Evolutionary conservation across 2,797 vertebrate species (phyloP), one percentile per base, ranked within the genome.

Genomic region (Clamator glandarius): DNA sequence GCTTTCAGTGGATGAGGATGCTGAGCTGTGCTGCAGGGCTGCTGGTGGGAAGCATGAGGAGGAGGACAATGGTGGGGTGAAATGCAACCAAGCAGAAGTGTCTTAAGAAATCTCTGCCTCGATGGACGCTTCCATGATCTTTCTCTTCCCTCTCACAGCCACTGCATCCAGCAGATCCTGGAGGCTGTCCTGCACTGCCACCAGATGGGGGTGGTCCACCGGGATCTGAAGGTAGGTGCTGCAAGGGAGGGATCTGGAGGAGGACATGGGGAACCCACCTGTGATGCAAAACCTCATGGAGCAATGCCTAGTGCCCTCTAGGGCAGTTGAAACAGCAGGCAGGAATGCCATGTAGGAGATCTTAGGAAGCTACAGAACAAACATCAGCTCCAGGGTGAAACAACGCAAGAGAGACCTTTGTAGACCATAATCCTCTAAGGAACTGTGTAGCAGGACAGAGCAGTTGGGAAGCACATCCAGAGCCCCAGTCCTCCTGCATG

Each of bases 141-240:
- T 84, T 48, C 15, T 41, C 15, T 52, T 78, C 75, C 96, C 80
- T 93, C 80, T 51, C 6, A 4, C 96, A 99, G 99, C 88, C 98
- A 99, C 93, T 99, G 99, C 95, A 99, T 99, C 96, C 99, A 99
- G 98, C 99, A 99, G 98, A 99, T 99, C 92, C 88, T 99, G 96
- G 99, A 99, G 96, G 99, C 99, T 0, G 99, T 99, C 86, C 98
- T 99, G 39, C 99, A 99, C 84, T 99, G 99, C 97, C 99, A 99
- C 96, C 99, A 99, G 98, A 99, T 99, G 99, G 99, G 99, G 7
- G 99, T 99, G 63, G 99, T 99, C 52, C 99, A 99, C 92, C 96
- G 99, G 84, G 99, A 99, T 96, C 97, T 99, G 79, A 99, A 99
- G 99, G 99, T 99, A 97, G 93, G 96, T 77, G 46, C 46, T 48